A percentile compares a stretch with the other conserved stretches of the same genome.
These are phyloP conservation scores for Pocillopora meandrina DNA, from an alignment of 92 coral and sea anemone genomes.

Conservation along the genomic window DNA sequence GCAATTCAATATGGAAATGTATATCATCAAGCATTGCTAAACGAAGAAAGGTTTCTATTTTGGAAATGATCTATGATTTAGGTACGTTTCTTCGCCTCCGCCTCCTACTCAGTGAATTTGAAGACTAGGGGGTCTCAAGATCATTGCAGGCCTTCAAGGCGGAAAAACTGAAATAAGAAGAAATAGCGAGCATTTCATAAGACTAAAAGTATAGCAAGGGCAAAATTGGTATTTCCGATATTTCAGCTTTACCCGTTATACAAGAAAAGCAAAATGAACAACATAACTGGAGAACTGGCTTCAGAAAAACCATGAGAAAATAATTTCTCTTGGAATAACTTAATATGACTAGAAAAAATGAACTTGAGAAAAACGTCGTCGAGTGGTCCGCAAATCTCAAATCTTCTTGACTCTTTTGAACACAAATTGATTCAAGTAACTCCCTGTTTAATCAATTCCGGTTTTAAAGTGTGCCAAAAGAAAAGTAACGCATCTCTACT, in stretches of 20 bases:
- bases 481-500: not conserved
- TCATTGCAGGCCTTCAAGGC: too few species aligned
- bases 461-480: not conserved
- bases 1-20: conserved; percentile 13
- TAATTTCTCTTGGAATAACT: not conserved
- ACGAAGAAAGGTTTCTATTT: conserved; percentile 2
- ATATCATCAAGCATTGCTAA: not conserved
- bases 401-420: conserved; percentile 9
- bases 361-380: conserved; percentile 1
- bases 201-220: too few species aligned
- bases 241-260: too few species aligned
- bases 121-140: too few species aligned
- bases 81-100: not conserved
- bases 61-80: conserved; percentile 33
- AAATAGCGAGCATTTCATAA: too few species aligned
- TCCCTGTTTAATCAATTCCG: conserved; percentile 9
- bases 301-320: not conserved
- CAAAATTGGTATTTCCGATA: too few species aligned
- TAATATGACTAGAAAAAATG: not conserved
- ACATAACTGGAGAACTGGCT: not conserved
- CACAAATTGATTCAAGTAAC: not conserved
- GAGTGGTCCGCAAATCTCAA: not conserved
- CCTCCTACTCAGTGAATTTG: not conserved
- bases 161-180: too few species aligned
- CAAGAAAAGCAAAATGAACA: too few species aligned